Base-by-base conservation (phyloP, 2,888 invertebrate genomes). In the Neoaliturus tenellus region DNA sequence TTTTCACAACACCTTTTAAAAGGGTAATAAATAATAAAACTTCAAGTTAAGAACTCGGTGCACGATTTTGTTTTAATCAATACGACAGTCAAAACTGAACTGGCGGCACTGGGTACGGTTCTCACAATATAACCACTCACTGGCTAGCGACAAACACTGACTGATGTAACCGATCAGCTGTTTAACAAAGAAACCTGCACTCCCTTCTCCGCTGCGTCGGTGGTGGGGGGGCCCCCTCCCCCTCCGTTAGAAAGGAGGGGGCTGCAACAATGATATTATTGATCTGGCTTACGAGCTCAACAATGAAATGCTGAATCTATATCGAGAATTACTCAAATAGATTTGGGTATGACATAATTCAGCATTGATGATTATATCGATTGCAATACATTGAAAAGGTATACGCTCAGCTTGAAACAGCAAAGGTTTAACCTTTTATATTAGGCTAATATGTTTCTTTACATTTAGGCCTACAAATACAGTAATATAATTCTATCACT, bases 181-280 rank as follows among this genome's bases (percentile, higher is more conserved):
- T 62, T 62, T 62, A 17, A 62, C 62, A 62, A 62, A 62, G 62
- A 62, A 62, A 62, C 62, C 31, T 31, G 62, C 62, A 28, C 62
- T 31, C 62, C 14, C 62, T 17, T 62, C 62, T 12, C 55, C 55
- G 5, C 55, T 20, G 23, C 20, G 3, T 5, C 10, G 6, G 55
- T 23, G 55, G 55, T 12, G 55, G 23, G 55, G 55, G 55, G 44
- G 3, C 20, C 51, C 23, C 5, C 51, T 23, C 20, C 51, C 51
- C 5, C 51, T 51, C 39, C 20, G 51, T 51, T 44, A 17, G 17
- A 6, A 14, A 6, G 44, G 44, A 2, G 3, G 12, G 20, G 14
- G 51, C 51, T 23, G 6, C 23, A 51, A 51, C 51, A 51, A 51
- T 51, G 23, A 51, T 6, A 51, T 51, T 51, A 51, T 51, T 51